A percentile compares a stretch with the other conserved stretches of the same genome.
phyloP scores from a whole-genome alignment of 2,113 vertebrate species.

The Gambusia affinis region DNA sequence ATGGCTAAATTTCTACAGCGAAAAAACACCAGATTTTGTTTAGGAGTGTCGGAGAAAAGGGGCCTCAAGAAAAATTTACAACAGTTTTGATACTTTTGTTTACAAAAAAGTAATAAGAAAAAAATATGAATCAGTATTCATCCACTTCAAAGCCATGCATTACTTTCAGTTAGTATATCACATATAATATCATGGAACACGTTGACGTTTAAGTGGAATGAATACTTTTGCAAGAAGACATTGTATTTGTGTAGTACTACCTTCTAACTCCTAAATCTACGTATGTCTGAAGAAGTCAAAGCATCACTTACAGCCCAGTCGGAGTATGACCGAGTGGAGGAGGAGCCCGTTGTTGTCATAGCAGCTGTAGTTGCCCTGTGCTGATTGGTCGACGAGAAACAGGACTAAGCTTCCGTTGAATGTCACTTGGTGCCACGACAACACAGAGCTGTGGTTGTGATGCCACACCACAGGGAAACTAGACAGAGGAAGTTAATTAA shows the following conservation, averaged over 20 bases:
- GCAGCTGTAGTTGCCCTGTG: slow-evolving; percentile 84
- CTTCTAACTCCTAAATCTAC: slow-evolving; percentile 10
- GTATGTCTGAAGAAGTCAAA: slow-evolving; percentile 14
- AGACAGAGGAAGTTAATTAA: slow-evolving; percentile 36
- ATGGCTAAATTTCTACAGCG: not conserved
- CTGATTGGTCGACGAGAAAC: slow-evolving; percentile 56
- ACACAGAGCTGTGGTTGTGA: slow-evolving; percentile 65
- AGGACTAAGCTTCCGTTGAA: slow-evolving; percentile 72
- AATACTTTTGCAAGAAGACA: not conserved
- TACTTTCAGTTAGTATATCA: not conserved
- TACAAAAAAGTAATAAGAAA: too few species aligned
- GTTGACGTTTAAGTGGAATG: not conserved
- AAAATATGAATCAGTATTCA: not conserved
- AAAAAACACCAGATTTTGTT: too few species aligned
- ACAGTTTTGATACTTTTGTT: not conserved
- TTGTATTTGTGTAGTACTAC: not conserved
- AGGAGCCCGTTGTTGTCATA: slow-evolving; percentile 66
- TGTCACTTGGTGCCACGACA: slow-evolving; percentile 60
- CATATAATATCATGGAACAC: not conserved
- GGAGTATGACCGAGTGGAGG: slow-evolving; percentile 68
- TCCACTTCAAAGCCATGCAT: not conserved
- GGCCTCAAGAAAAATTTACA: not conserved
- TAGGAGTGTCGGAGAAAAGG: too few species aligned
- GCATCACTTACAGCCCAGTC: slow-evolving; percentile 79
- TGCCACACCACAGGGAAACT: slow-evolving; percentile 77